Percentiles rank a stretch among this genome's conserved stretches.
phyloP scores from a whole-genome alignment of 2,113 vertebrate genomes.

The Ovibos moschatus region DNA sequence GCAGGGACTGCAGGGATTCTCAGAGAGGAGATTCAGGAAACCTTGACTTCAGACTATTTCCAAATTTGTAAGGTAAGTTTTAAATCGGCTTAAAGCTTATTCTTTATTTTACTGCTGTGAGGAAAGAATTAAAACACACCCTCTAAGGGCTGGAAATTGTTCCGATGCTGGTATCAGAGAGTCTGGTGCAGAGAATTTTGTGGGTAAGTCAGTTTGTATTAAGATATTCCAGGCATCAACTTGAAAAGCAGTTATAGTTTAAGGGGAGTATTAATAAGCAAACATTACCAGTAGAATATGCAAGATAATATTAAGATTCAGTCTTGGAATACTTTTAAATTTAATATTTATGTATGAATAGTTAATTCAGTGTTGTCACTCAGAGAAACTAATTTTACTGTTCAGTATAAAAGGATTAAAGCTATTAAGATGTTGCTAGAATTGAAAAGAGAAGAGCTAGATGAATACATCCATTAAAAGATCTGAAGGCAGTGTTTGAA shows the following conservation, averaged over 20 bases:
- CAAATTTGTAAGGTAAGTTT: slow-evolving; percentile 95
- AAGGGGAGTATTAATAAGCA: background rate
- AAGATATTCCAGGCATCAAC: background rate
- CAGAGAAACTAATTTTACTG: slow-evolving; percentile 26
- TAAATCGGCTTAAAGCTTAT: slow-evolving; percentile 14
- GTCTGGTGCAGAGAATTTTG: background rate
- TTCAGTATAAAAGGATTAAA: slow-evolving; percentile 27
- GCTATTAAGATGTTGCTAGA: background rate
- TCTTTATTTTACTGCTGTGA: slow-evolving; percentile 19
- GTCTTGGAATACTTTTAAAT: background rate
- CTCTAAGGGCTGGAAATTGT: background rate
- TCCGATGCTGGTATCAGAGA: background rate
- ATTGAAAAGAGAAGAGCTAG: slow-evolving; percentile 24
- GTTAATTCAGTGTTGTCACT: background rate
- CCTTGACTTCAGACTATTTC: slow-evolving; percentile 94
- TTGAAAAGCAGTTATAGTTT: slow-evolving; percentile 13
- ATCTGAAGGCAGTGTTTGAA: slow-evolving; percentile 4
- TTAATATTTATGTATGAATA: background rate
- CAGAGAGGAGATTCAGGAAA: slow-evolving; percentile 93
- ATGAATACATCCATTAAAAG: background rate
- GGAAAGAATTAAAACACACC: background rate
- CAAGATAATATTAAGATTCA: background rate
- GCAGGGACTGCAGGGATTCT: slow-evolving; percentile 89
- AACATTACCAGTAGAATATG: slow-evolving; percentile 19
- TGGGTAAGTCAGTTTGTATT: slow-evolving; percentile 7